Evolutionary conservation across 2,797 vertebrate species (phyloP).

Genomic region (Botia kubotai): DNA sequence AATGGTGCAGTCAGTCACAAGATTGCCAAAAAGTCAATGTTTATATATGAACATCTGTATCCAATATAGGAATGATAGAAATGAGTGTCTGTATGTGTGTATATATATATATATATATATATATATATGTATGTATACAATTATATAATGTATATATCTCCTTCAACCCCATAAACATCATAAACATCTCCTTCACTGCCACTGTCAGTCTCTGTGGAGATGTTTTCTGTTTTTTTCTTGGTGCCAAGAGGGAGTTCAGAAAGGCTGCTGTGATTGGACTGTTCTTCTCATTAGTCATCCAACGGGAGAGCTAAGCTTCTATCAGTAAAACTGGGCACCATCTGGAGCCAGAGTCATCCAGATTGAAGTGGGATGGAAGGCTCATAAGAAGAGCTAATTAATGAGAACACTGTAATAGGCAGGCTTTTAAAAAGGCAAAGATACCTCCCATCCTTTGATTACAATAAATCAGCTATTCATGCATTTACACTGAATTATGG

Average conservation of each 20-base stretch:
- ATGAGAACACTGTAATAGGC: conserved; percentile 31
- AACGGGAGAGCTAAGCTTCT: conserved; percentile 5
- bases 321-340: conserved; percentile 44
- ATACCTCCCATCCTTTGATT: conserved; percentile 37
- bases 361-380: conserved; percentile 19
- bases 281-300: conserved; percentile 8
- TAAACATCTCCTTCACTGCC: neutral
- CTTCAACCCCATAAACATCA: neutral
- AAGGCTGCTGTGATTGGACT: conserved; percentile 46
- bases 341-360: conserved; percentile 37
- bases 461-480: conserved; percentile 23
- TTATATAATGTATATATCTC: neutral
- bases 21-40: too few relatives aligned
- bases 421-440: neutral
- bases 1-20: too few relatives aligned
- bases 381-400: conserved; percentile 44
- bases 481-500: neutral
- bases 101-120: too few relatives aligned
- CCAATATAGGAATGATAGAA: too few relatives aligned
- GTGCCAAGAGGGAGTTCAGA: conserved; percentile 11
- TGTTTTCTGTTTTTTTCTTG: neutral
- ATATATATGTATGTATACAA: too few relatives aligned
- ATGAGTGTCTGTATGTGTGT: too few relatives aligned
- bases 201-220: conserved; percentile 4
- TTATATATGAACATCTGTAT: too few relatives aligned